These are phyloP conservation scores for Xyrauchen texanus DNA, from an alignment of 2,113 vertebrate genomes.

Conservation along the genomic window DNA sequence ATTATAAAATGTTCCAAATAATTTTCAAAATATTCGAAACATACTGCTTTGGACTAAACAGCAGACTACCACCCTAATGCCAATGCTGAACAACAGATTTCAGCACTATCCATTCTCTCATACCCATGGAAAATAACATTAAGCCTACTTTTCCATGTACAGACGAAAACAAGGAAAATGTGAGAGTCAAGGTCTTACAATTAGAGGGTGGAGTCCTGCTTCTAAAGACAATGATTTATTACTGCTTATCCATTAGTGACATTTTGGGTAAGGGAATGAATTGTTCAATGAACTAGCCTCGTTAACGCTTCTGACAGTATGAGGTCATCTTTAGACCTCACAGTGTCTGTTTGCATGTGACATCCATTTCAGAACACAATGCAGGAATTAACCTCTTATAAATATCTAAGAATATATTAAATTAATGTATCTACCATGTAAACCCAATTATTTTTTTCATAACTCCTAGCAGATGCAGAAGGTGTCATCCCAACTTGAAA, in stretches of 20 bases:
- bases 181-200: neutral
- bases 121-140: slow-evolving; percentile 26
- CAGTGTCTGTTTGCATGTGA: neutral
- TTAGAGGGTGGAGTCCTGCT: slow-evolving; percentile 1
- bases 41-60: neutral
- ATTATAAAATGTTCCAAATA: neutral
- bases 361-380: neutral
- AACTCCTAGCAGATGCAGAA: no score
- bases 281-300: neutral
- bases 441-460: neutral
- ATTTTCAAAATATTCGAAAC: slow-evolving; percentile 2
- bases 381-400: no score
- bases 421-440: neutral
- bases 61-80: no score
- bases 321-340: neutral
- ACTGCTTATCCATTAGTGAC: neutral
- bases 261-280: slow-evolving; percentile 2
- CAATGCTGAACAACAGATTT: slow-evolving; percentile 1
- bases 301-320: neutral
- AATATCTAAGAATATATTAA: no score
- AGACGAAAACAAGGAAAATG: slow-evolving; percentile 26
- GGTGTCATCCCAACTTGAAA: no score
- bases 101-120: slow-evolving; percentile 3
- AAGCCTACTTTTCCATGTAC: neutral
- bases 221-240: slow-evolving; percentile 7